Conservation (phyloP, 2,888 invertebrate genomes). For the Stomorhina lunata region DNA sequence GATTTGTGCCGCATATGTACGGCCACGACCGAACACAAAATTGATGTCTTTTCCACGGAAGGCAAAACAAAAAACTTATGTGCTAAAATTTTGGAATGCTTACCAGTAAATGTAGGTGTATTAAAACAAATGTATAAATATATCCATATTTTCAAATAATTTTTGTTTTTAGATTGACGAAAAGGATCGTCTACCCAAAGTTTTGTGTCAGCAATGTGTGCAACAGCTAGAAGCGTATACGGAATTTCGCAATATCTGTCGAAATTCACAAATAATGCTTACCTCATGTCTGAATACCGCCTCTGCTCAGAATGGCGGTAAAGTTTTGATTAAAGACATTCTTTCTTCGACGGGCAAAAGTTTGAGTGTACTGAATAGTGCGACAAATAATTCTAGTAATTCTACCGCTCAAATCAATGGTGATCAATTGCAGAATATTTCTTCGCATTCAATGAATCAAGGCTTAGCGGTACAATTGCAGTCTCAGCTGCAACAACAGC, state of each 20-base stretch:
- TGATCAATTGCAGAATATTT: conserved; percentile 17
- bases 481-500: background rate
- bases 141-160: background rate
- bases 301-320: conserved; percentile 83
- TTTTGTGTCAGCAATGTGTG: conserved; percentile 84
- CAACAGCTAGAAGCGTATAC: conserved; percentile 83
- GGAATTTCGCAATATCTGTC: conserved; percentile 84
- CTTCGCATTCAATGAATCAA: conserved; percentile 12
- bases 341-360: conserved; percentile 72
- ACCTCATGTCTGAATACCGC: conserved; percentile 85
- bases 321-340: conserved; percentile 83
- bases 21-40: conserved; percentile 83
- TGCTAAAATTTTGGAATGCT: conserved; percentile 84
- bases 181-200: conserved; percentile 86
- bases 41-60: conserved; percentile 85
- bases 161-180: conserved; percentile 82
- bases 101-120: conserved; percentile 77
- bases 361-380: conserved; percentile 69
- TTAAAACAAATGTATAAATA: background rate
- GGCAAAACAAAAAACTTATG: conserved; percentile 84
- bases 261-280: conserved; percentile 85
- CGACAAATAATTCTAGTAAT: conserved; percentile 34
- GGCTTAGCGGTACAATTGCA: background rate
- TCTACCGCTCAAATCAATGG: background rate
- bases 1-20: conserved; percentile 87